Conservation (phyloP, 2,888 invertebrate species). For the Danaus chrysippus region DNA sequence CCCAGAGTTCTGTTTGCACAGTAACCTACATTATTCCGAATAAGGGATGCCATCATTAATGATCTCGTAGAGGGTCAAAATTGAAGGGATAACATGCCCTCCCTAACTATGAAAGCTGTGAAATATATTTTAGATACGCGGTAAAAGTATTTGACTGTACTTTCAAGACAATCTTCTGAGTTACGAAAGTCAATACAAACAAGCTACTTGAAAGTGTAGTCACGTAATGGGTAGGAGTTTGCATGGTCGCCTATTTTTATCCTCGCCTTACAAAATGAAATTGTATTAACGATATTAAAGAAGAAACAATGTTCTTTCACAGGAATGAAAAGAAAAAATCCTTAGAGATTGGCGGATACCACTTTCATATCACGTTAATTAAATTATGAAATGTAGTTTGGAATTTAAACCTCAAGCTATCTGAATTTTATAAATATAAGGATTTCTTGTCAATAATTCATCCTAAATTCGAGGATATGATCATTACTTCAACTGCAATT, state of each 20-base stretch:
- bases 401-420: no score
- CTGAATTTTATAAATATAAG: not conserved
- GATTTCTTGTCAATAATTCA: not conserved
- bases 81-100: slow-evolving; percentile 62
- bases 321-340: slow-evolving; percentile 17
- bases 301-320: slow-evolving; percentile 22
- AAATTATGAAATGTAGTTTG: not conserved
- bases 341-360: slow-evolving; percentile 2
- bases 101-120: slow-evolving; percentile 73
- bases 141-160: slow-evolving; percentile 44
- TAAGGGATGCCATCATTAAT: slow-evolving; percentile 76
- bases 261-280: slow-evolving; percentile 32
- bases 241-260: slow-evolving; percentile 35
- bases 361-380: not conserved
- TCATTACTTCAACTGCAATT: slow-evolving; percentile 61
- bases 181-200: slow-evolving; percentile 46
- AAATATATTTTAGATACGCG: slow-evolving; percentile 43
- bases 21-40: slow-evolving; percentile 74
- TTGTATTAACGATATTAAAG: slow-evolving; percentile 33
- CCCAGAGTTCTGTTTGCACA: slow-evolving; percentile 70
- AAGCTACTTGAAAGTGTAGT: slow-evolving; percentile 35
- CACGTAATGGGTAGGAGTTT: slow-evolving; percentile 36
- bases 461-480: slow-evolving; percentile 36
- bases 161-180: slow-evolving; percentile 45
- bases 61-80: slow-evolving; percentile 64